Evolutionary conservation across 2,797 vertebrate species (phyloP), one percentile per base, ranked within the genome.

Genomic region (Dallia pectoralis): DNA sequence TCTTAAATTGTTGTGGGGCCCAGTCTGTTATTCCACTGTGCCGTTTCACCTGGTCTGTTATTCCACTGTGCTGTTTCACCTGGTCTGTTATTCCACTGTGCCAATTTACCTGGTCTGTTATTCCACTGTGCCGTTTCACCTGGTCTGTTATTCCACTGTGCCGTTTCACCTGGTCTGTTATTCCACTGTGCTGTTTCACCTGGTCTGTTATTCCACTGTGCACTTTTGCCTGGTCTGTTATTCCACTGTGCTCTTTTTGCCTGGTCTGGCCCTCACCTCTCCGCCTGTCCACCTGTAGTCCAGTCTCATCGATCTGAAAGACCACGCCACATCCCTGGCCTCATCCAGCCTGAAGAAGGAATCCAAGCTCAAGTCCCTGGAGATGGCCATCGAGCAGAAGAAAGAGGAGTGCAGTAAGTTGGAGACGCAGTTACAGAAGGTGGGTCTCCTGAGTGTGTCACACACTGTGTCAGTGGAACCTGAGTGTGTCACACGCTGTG

Each of bases 381-480:
- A 99, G 94, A 98, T 99, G 78, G 97, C 97, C 86, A 99, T 99
- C 36, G 98, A 99, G 88, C 98, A 99, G 92, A 99, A 99, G 93
- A 99, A 97, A 90, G 98, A 99, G 89, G 98, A 99, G 91, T 99
- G 97, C 90, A 99, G 93, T 95, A 99, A 99, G 93, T 94, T 99
- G 93, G 97, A 99, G 94, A 97, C 97, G 59, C 96, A 99, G 90
- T 93, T 99, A 84, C 97, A 99, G 91, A 99, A 99, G 97, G 97
- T 99, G 93, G 79, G 93, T 87, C 72, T 76, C 71, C 76, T 16
- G 53, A 51, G 33, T 69, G 4, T 44, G 4, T 71, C 40, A 70
- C 53, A 56, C 18, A 67, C 22, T 11, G 14, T 63, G 29, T 63
- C 15, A 9, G 22, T 25, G 53, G 53, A 25, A 4, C n/a, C n/a